A percentile compares a stretch with the other conserved stretches of the same genome.
Evolutionary conservation across 2,797 vertebrate species (phyloP).

Genomic region (Hozukius guyotensis): DNA sequence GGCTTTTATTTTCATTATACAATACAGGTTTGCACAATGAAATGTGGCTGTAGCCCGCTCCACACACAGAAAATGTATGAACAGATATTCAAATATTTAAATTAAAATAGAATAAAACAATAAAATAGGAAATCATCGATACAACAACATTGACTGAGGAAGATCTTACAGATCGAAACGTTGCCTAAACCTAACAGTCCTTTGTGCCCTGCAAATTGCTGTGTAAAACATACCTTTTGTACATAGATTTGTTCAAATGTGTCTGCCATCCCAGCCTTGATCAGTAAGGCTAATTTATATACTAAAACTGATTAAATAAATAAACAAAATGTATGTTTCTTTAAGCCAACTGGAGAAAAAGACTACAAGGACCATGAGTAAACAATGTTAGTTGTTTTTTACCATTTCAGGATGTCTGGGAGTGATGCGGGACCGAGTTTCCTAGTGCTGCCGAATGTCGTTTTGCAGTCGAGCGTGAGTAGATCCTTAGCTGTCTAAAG

Average conservation of each 20-base stretch:
- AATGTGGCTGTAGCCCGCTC: not conserved
- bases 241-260: not conserved
- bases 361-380: not conserved
- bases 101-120: too few relatives aligned
- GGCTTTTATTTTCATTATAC: not conserved
- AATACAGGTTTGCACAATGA: not conserved
- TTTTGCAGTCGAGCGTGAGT: not conserved
- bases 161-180: too few relatives aligned
- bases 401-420: not conserved
- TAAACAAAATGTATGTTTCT: not conserved
- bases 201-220: not conserved
- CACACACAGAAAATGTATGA: not conserved
- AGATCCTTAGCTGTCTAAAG: not conserved
- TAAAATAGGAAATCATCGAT: too few relatives aligned
- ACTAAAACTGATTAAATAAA: not conserved
- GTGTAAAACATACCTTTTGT: not conserved
- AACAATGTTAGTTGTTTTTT: not conserved
- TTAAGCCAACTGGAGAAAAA: not conserved
- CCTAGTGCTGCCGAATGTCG: too few relatives aligned
- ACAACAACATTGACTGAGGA: too few relatives aligned
- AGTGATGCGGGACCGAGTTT: not conserved
- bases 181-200: not conserved
- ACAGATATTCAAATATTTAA: not conserved
- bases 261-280: not conserved
- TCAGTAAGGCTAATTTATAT: not conserved